Evolutionary conservation across 2,113 vertebrate genomes (phyloP).

Genomic region (Motacilla alba): DNA sequence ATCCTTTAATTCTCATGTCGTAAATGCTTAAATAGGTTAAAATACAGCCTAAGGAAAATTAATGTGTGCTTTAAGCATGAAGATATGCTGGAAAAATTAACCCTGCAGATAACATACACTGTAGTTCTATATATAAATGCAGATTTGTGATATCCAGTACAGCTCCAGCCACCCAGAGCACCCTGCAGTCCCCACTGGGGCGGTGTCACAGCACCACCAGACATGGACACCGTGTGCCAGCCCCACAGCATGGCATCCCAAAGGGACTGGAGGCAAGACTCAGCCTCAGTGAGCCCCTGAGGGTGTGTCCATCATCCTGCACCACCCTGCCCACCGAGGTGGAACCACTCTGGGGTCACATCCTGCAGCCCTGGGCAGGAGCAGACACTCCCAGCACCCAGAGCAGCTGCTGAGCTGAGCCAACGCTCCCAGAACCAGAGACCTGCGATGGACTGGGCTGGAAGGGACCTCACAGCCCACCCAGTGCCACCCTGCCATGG

Average conservation of each 20-base stretch:
- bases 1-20: not conserved
- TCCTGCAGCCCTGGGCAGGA: not conserved
- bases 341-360: not conserved
- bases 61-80: not conserved
- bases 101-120: fast-evolving
- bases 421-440: not conserved
- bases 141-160: not conserved
- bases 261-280: not conserved
- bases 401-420: not conserved
- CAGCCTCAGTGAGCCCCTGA: fast-evolving
- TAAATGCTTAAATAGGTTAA: not conserved
- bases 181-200: fast-evolving
- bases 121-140: not conserved
- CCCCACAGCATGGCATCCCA: fast-evolving
- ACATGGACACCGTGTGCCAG: fast-evolving
- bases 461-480: fast-evolving
- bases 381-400: not conserved
- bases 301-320: not conserved
- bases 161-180: not conserved
- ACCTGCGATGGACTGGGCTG: fast-evolving
- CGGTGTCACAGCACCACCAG: not conserved
- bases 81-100: not conserved
- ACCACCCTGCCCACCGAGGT: fast-evolving
- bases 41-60: not conserved
- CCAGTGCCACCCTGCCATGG: not conserved